phyloP scores from a whole-genome alignment of 1,140 invertebrate genomes.

The Sipha flava region DNA sequence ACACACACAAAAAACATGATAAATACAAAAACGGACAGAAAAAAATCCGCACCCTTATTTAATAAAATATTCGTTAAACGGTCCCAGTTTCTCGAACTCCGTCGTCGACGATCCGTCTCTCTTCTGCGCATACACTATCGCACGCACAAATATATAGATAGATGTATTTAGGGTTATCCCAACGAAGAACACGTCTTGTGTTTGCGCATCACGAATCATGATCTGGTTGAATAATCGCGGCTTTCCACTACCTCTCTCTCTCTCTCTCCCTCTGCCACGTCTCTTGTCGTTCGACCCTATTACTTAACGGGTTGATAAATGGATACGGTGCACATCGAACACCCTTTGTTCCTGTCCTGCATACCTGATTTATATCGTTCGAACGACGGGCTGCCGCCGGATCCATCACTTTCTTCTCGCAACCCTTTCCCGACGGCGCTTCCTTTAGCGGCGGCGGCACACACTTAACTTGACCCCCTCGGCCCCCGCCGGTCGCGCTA shows the following conservation, averaged over 20 bases:
- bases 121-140: not conserved
- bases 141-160: not conserved
- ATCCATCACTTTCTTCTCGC: slow-evolving; percentile 30
- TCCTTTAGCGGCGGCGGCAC: not conserved
- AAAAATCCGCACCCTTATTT: not conserved
- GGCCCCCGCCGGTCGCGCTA: not conserved
- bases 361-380: slow-evolving; percentile 32
- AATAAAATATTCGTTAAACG: slow-evolving; percentile 15
- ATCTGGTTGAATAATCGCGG: slow-evolving; percentile 32
- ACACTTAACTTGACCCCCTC: slow-evolving; percentile 28
- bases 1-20: not conserved
- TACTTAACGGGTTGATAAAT: slow-evolving; percentile 33
- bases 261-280: not conserved
- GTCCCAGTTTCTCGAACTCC: not conserved
- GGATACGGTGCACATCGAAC: slow-evolving; percentile 19
- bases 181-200: slow-evolving; percentile 14
- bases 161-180: not conserved
- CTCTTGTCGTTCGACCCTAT: slow-evolving; percentile 17
- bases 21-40: not conserved
- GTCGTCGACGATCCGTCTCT: not conserved
- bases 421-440: slow-evolving; percentile 3
- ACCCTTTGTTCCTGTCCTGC: slow-evolving; percentile 29
- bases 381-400: slow-evolving; percentile 21
- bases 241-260: not conserved
- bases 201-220: slow-evolving; percentile 30